Evolutionary conservation across 2,113 vertebrate genomes (phyloP), one percentile per base, ranked within the genome.

Genomic region (Grallaria varia): DNA sequence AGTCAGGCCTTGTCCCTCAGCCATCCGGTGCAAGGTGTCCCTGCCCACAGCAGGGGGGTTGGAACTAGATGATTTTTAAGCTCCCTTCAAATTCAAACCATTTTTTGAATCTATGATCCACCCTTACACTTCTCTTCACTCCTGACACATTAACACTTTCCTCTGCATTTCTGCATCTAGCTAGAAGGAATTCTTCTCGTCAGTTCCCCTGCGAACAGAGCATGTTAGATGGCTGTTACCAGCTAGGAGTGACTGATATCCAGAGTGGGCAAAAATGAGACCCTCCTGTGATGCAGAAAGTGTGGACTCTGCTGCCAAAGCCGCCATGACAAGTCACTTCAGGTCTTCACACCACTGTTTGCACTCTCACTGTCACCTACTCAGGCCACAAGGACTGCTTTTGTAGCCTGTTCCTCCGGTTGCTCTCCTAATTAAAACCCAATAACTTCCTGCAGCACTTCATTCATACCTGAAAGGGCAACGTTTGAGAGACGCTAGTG

Each of bases 261-360:
- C 40, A 66, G 40, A 69, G 18, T 1, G 44, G 9, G 28, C 35
- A 80, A 87, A 81, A 21, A 77, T 33, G 35, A 72, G 18, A 69
- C 35, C 15, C 25, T 39, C 6, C 25, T 4, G 2, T 11, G 35
- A 75, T 28, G 39, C 18, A 64, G 22, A 52, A 94, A 87, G 62
- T 0, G 0, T 1, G 5, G 27, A 39, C 39, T 62, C n/a, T 33
- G 10, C 18, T 64, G 52, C 39, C 15, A 69, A 4, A 27, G 31
- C 24, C 67, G 72, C 14, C 47, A 18, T 47, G 40, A 60, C 10
- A 49, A 56, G 28, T 30, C n/a, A 45, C 39, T 60, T 76, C 44
- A 68, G 30, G 16, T 40, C 63, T 35, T 62, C 39, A 17, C 2
- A 30, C 4, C 52, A 27, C 19, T 9, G 33, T 28, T 78, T 30